Conservation (phyloP, 64 coral and sea anemone genomes). For the Montipora cactus region DNA sequence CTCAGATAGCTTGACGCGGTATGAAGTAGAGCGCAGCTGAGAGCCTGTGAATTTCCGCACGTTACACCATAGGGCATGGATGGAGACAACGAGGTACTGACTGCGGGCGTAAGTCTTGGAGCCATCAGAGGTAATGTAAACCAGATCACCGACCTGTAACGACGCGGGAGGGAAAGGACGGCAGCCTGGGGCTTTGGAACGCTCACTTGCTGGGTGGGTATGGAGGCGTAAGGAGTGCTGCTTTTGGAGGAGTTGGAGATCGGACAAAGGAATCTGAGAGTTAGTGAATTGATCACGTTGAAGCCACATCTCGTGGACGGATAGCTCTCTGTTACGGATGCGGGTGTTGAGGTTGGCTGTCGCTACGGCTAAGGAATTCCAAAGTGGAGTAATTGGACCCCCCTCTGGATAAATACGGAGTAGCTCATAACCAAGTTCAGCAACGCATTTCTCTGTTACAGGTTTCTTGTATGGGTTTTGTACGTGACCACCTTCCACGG, state of each 20-base stretch:
- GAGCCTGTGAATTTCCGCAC: no score
- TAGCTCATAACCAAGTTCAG: slow-evolving; percentile 29
- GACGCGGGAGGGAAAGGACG: not conserved
- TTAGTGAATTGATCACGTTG: slow-evolving; percentile 7
- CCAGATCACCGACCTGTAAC: slow-evolving; percentile 58
- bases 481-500: slow-evolving; percentile 15
- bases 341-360: no score
- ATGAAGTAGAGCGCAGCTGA: no score
- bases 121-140: slow-evolving; percentile 70
- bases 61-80: no score
- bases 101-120: slow-evolving; percentile 29
- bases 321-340: no score
- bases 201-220: slow-evolving; percentile 63
- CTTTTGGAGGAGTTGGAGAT: slow-evolving; percentile 17
- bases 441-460: slow-evolving; percentile 35
- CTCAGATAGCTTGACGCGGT: no score
- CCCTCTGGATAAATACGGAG: slow-evolving; percentile 17
- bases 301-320: no score
- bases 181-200: slow-evolving; percentile 47
- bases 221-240: slow-evolving; percentile 43
- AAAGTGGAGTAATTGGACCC: not conserved
- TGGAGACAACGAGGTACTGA: no score
- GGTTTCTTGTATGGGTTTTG: slow-evolving; percentile 56
- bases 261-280: slow-evolving; percentile 52
- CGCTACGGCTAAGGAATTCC: not conserved